Conservation (phyloP, 2,888 invertebrate genomes). For the Iphiclides podalirius region DNA sequence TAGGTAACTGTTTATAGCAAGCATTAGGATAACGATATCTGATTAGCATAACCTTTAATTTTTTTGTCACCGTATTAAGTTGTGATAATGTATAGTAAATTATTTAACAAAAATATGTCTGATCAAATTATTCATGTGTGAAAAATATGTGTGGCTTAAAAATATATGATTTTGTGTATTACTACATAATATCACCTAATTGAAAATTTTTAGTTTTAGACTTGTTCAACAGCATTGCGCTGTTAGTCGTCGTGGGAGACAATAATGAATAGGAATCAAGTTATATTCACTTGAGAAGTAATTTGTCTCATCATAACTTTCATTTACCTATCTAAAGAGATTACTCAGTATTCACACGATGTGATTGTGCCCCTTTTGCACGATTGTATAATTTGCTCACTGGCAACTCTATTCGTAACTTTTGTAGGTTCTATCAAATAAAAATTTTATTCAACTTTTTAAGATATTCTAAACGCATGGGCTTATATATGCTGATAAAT, state of each 20-base stretch:
- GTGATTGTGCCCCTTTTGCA: conserved; percentile 17
- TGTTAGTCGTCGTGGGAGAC: conserved; percentile 63
- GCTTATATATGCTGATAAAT: no score
- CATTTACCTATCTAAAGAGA: conserved; percentile 49
- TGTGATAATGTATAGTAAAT: no score
- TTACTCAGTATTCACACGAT: conserved; percentile 41
- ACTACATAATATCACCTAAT: conserved; percentile 38
- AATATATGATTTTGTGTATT: no score
- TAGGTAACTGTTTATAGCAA: no score
- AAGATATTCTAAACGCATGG: no score
- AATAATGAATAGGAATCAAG: conserved; percentile 59
- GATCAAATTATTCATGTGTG: no score
- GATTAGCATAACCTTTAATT: no score
- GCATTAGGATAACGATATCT: no score
- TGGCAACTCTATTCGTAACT: not conserved
- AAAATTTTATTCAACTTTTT: not conserved
- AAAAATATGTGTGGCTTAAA: no score
- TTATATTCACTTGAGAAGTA: conserved; percentile 53
- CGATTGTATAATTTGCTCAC: conserved; percentile 3
- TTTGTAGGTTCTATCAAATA: not conserved
- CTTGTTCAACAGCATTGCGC: no score
- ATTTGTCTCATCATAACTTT: conserved; percentile 61
- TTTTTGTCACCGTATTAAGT: no score
- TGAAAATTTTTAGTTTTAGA: conserved; percentile 43
- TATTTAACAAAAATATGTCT: no score